phyloP scores from a whole-genome alignment of 2,888 invertebrate species.

The Trachelus troglodyta region DNA sequence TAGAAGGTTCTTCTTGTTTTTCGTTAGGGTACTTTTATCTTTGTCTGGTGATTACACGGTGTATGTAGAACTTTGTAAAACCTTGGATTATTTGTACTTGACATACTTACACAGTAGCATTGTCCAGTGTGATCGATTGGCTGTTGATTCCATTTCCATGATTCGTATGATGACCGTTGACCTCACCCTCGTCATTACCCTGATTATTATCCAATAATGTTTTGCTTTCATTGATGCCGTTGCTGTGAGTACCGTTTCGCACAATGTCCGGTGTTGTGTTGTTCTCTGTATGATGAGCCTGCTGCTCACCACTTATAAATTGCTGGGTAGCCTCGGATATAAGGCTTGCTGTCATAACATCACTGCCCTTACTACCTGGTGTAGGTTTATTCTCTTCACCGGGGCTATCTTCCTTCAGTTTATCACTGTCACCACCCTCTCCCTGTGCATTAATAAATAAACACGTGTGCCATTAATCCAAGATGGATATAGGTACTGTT shows the following conservation, averaged over 20 bases:
- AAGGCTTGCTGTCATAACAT: slow-evolving; percentile 62
- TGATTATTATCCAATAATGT: slow-evolving; percentile 56
- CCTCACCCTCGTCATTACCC: slow-evolving; percentile 55
- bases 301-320: slow-evolving; percentile 59
- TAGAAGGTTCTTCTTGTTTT: not conserved
- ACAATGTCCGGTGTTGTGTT: slow-evolving; percentile 45
- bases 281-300: slow-evolving; percentile 50
- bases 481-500: not conserved
- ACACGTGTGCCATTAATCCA: not conserved
- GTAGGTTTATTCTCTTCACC: slow-evolving; percentile 54
- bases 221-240: slow-evolving; percentile 45
- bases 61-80: not conserved
- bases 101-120: slow-evolving; percentile 65
- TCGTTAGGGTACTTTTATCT: not conserved
- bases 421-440: slow-evolving; percentile 58
- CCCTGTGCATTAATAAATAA: slow-evolving; percentile 38
- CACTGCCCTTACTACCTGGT: slow-evolving; percentile 56
- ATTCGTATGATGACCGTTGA: slow-evolving; percentile 63
- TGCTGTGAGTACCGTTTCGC: slow-evolving; percentile 56
- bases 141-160: slow-evolving; percentile 62
- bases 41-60: not conserved
- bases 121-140: slow-evolving; percentile 62
- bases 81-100: slow-evolving; percentile 23
- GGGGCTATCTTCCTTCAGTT: slow-evolving; percentile 61
- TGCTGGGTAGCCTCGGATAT: slow-evolving; percentile 64